Base-by-base conservation (phyloP, 2,888 invertebrate species). In the Thera britannica region DNA sequence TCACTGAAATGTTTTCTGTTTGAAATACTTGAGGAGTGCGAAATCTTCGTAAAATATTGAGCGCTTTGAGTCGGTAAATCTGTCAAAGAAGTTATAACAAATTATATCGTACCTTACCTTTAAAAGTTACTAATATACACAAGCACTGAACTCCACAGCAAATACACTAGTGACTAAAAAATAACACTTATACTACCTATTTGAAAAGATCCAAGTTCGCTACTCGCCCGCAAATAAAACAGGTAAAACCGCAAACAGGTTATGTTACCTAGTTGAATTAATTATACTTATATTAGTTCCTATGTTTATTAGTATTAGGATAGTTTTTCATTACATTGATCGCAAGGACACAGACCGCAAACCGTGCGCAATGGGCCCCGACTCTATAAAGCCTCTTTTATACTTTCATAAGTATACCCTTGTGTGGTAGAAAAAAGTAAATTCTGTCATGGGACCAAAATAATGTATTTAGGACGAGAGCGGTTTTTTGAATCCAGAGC, bases 1-100 rank as follows among this genome's bases (percentile, higher is more conserved):
- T 74, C 68, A 72, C 73, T 71, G 72, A 59, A 65, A 65, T 55
- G 65, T 70, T 73, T 63, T 65, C 60, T 58, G 63, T 69, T 58
- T 60, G 56, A 67, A 67, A 52, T 48, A 59, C 62, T 63, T 66
- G 46, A 61, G 66, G 52, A 52, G 55, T 57, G 44, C 57, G 48
- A 63, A 57, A 59, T 58, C 46, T 48, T 44, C 36, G 54, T 36
- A 56, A 44, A 35, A 56, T 38, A 56, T 38, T 12, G 41, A 12
- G 2, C 2, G 41, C 41, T 41, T 41, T 41, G 7, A 41, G 41
- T 41, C 41, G 41, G 41, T 41, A 41, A 41, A 41, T 41, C 41
- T 38, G 38, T 38, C 38, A 38, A 38, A 38, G 5, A 38, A 38
- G 38, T 38, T 38, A 38, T 38, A 1, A 5, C 6, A 41, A 41